Base-by-base conservation (phyloP, 2,888 invertebrate genomes). In the Pandemis cinnamomeana region DNA sequence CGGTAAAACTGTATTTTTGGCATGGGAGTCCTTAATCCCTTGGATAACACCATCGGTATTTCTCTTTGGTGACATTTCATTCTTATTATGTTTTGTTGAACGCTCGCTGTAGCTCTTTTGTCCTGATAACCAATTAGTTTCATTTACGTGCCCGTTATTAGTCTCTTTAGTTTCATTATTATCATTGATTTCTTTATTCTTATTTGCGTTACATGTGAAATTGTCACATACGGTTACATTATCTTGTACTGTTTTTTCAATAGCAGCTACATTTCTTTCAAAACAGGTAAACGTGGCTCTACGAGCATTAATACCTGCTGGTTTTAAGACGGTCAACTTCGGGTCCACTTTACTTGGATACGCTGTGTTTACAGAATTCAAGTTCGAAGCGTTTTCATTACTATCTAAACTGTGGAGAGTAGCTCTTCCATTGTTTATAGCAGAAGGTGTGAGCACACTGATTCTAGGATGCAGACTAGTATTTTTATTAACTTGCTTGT, bases 391-490 rank as follows among this genome's bases (percentile, higher is more conserved):
- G 8, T 41, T 48, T 51, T n/a, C 7, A 61, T 51, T 42, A 0
- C 7, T 51, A 27, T 55, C 62, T 42, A 72, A 20, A 72, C 58
- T 15, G 13, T 8, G 6, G 4, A n/a, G 51, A 51, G 64, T 66
- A 60, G 64, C 58, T 66, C 51, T 69, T 42, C 64, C n/a, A 13
- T 42, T 27, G 5, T 66, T 73, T 4, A 73, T 64, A 11, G 15
- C 46, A 27, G 62, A 53, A 20, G 72, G 67, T n/a, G 53, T 62
- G 11, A 55, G 44, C 0, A 66, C 64, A n/a, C 3, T 51, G n/a
- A 67, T 48, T 67, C 60, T 60, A 41, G 44, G 10, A 36, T 6
- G 7, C 13, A 13, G 7, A 15, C 7, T 42, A n/a, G 41, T 51
- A 7, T 53, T 51, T 36, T 66, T 42, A 15, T 53, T 41, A n/a